These are phyloP conservation scores for Neoascia interrupta DNA, from an alignment of 2,888 invertebrate genomes.

Conservation along the genomic window DNA sequence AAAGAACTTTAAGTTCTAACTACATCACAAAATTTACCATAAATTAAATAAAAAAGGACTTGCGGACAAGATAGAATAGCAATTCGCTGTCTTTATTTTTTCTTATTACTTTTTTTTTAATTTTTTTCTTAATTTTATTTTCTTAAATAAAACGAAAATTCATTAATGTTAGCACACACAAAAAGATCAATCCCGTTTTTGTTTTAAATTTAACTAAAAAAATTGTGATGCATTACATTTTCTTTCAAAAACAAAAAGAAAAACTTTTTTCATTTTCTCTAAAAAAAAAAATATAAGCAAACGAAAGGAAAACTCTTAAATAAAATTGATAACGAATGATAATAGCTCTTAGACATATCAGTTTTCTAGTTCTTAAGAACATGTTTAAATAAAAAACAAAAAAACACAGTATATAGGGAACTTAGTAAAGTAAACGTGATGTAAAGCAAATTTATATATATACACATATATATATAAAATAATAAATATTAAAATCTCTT, in stretches of 20 bases:
- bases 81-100: neutral
- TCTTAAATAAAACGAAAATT: neutral
- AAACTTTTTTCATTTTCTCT: no score
- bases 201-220: constrained; percentile 28
- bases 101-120: neutral
- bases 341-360: constrained; percentile 80
- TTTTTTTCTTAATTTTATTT: neutral
- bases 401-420: constrained; percentile 61
- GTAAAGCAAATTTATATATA: constrained; percentile 70
- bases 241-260: constrained; percentile 19
- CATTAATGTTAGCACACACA: constrained; percentile 11
- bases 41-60: no score
- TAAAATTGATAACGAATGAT: constrained; percentile 78
- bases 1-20: no score
- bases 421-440: constrained; percentile 70
- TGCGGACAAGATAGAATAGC: constrained; percentile 8
- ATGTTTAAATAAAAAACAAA: constrained; percentile 71
- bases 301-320: constrained; percentile 49
- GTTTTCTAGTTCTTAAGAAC: constrained; percentile 74
- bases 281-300: constrained; percentile 23
- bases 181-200: no score
- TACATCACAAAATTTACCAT: no score
- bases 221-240: constrained; percentile 51
- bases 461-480: constrained; percentile 66
- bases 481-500: constrained; percentile 45